Conservation (phyloP, 2,888 invertebrate species). For the Octonoba sinensis region DNA sequence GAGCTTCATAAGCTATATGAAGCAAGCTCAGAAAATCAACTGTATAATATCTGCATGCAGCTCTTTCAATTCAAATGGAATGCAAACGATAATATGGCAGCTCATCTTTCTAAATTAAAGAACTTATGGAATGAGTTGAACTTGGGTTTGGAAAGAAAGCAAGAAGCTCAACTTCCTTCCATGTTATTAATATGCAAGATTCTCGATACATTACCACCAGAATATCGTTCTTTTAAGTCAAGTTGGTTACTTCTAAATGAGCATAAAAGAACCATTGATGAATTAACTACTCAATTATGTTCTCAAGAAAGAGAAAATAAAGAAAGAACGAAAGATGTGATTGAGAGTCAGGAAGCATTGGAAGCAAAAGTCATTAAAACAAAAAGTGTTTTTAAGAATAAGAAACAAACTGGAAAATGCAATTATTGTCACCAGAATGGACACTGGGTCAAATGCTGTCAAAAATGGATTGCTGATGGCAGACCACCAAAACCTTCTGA, state of each 20-base stretch:
- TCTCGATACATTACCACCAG: slow-evolving; percentile 19
- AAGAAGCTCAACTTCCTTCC: background rate
- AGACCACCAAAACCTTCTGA: slow-evolving; percentile 15
- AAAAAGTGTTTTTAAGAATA: background rate
- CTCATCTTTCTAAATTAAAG: slow-evolving; percentile 40
- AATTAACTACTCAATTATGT: slow-evolving; percentile 38
- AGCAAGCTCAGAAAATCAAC: slow-evolving; percentile 34
- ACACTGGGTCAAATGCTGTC: slow-evolving; percentile 24
- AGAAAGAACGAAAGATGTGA: background rate
- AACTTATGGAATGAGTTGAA: slow-evolving; percentile 41
- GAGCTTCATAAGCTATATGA: slow-evolving; percentile 35
- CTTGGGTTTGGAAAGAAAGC: background rate
- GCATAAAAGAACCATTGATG: slow-evolving; percentile 29
- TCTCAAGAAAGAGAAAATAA: slow-evolving; percentile 19
- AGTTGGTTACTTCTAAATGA: slow-evolving; percentile 10
- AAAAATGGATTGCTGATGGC: slow-evolving; percentile 35
- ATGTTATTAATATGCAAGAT: slow-evolving; percentile 6
- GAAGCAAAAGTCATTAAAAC: background rate
- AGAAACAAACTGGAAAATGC: background rate
- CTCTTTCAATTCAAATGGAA: slow-evolving; percentile 44
- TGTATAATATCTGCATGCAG: slow-evolving; percentile 48
- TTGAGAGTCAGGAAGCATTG: background rate
- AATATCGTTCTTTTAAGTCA: background rate
- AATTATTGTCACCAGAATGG: slow-evolving; percentile 50
- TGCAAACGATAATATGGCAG: slow-evolving; percentile 7